Conservation (phyloP, 2,113 vertebrate genomes). For the Gopherus flavomarginatus region DNA sequence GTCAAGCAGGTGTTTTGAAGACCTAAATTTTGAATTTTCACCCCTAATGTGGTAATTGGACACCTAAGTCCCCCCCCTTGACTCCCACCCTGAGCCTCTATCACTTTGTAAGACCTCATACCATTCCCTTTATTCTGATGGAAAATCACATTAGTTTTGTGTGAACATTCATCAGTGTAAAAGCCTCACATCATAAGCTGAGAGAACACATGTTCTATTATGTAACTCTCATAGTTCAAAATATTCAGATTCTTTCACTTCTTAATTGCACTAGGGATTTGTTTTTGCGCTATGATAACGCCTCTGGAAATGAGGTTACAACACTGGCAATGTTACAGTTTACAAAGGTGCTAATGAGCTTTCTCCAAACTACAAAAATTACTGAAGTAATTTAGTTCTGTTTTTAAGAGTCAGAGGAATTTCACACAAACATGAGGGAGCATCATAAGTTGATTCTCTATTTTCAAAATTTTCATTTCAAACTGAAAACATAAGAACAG, state of each 20-base stretch:
- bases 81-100: background rate
- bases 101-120: background rate
- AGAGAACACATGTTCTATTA: slow-evolving; percentile 17
- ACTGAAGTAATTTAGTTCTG: slow-evolving; percentile 64
- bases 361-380: slow-evolving; percentile 71
- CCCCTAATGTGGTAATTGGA: background rate
- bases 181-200: background rate
- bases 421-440: slow-evolving; percentile 48
- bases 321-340: slow-evolving; percentile 54
- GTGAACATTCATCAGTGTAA: background rate
- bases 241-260: slow-evolving; percentile 39
- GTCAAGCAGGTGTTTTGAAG: no score
- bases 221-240: slow-evolving; percentile 42
- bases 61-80: background rate
- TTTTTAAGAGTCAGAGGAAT: slow-evolving; percentile 58
- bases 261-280: slow-evolving; percentile 31
- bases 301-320: slow-evolving; percentile 67
- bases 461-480: slow-evolving; percentile 68
- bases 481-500: slow-evolving; percentile 62
- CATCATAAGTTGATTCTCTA: slow-evolving; percentile 67
- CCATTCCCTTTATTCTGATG: background rate
- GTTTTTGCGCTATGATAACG: slow-evolving; percentile 26
- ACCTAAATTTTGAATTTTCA: no score
- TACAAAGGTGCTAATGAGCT: slow-evolving; percentile 76
- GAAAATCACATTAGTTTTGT: no score